Conservation (phyloP, 2,888 invertebrate species). For the Hoplodrina blanda region DNA sequence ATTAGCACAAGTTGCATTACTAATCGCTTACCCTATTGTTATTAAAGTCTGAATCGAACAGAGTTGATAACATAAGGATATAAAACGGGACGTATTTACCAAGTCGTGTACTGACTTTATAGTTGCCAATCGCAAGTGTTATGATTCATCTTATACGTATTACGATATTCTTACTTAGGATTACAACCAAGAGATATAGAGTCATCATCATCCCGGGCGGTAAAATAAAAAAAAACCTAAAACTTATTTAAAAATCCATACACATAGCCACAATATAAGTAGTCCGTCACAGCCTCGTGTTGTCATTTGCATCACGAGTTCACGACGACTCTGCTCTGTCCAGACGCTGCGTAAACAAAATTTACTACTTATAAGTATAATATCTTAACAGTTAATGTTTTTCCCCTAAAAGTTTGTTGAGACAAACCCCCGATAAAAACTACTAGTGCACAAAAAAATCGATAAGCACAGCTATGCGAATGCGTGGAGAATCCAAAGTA, state of each 20-base stretch:
- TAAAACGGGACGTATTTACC: slow-evolving; percentile 19
- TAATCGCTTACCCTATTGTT: slow-evolving; percentile 14
- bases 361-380: too few species aligned
- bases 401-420: background rate
- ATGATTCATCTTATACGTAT: slow-evolving; percentile 4
- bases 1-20: slow-evolving; percentile 15
- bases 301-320: too few species aligned
- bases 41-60: slow-evolving; percentile 1
- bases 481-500: slow-evolving; percentile 44
- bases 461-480: slow-evolving; percentile 25
- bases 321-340: too few species aligned
- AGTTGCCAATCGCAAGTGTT: too few species aligned
- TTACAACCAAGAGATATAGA: background rate
- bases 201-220: background rate
- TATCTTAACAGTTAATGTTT: background rate
- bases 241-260: background rate
- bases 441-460: background rate
- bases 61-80: slow-evolving; percentile 10
- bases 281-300: background rate
- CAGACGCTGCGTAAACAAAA: too few species aligned
- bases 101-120: slow-evolving; percentile 1
- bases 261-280: background rate
- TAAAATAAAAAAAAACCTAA: background rate
- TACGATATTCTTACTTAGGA: background rate
- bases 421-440: slow-evolving; percentile 11